Conservation (phyloP, 2,888 invertebrate genomes). For the Sphaerophoria taeniata region DNA sequence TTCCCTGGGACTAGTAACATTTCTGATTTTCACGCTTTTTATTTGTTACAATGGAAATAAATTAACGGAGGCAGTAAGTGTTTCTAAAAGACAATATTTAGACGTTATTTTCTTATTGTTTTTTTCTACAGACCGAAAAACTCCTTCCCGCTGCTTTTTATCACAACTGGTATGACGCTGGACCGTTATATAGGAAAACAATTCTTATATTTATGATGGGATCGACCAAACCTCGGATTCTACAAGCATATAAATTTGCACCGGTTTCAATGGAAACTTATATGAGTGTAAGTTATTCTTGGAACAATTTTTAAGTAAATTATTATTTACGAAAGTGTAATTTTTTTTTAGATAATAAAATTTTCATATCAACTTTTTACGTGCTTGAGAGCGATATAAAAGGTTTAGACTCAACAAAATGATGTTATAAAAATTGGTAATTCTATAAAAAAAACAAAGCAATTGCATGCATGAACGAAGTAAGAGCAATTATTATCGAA, state of each 20-base stretch:
- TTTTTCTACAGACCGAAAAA: conserved; percentile 73
- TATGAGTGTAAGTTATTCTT: conserved; percentile 17
- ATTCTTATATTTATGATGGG: conserved; percentile 78
- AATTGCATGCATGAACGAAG: conserved; percentile 33
- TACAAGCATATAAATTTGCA: conserved; percentile 76
- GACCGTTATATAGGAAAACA: conserved; percentile 76
- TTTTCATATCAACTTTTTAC: conserved; percentile 79
- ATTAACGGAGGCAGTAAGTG: conserved; percentile 35
- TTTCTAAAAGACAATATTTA: too few species aligned
- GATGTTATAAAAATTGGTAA: background rate
- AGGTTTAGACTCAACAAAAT: too few species aligned
- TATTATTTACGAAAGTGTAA: too few species aligned
- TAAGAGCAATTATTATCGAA: background rate
- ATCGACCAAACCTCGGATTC: conserved; percentile 71
- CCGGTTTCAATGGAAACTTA: conserved; percentile 78
- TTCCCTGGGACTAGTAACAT: conserved; percentile 76
- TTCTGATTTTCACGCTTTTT: conserved; percentile 75
- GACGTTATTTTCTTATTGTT: too few species aligned
- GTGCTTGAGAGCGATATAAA: conserved; percentile 72
- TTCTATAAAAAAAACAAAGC: background rate
- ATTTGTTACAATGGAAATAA: conserved; percentile 77
- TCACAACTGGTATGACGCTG: conserved; percentile 79
- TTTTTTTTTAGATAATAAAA: conserved; percentile 76
- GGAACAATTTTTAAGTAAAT: conserved; percentile 75
- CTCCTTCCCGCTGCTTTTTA: conserved; percentile 77